Evolutionary conservation across 2,888 invertebrate genomes (phyloP).

Genomic region (Rugalucina vietnamica): DNA sequence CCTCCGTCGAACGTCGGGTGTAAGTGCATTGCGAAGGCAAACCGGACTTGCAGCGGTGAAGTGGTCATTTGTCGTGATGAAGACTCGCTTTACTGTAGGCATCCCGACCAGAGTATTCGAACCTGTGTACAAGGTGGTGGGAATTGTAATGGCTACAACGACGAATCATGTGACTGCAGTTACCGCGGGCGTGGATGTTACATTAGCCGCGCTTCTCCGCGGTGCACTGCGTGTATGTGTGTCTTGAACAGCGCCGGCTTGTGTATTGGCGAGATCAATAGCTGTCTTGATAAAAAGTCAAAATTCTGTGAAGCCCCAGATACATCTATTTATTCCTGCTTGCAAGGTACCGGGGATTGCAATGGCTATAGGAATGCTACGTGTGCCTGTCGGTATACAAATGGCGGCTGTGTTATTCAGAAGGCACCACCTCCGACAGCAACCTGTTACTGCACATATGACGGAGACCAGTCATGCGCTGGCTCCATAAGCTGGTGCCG

Average conservation of each 20-base stretch:
- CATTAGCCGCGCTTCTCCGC: slow-evolving; percentile 14
- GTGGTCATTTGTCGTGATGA: background rate
- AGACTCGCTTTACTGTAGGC: background rate
- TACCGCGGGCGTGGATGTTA: slow-evolving; percentile 15
- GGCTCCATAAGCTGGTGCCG: background rate
- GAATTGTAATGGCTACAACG: background rate
- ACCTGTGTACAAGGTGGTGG: background rate
- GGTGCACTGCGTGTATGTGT: slow-evolving; percentile 13
- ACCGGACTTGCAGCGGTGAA: background rate
- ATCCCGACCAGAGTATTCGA: background rate
- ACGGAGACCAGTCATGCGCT: background rate
- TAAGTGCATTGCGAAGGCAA: background rate
- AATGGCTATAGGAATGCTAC: background rate
- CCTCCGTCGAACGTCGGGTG: background rate
- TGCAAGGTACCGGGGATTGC: background rate
- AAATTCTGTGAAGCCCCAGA: background rate
- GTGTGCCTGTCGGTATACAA: background rate
- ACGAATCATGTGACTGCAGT: background rate
- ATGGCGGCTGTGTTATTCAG: background rate
- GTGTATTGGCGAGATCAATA: background rate
- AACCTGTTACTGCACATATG: background rate
- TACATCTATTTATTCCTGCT: background rate
- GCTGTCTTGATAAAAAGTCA: background rate
- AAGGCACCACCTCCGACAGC: background rate
- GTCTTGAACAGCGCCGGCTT: background rate